phyloP scores from a whole-genome alignment of 2,888 invertebrate species.

The Trichogramma evanescens region DNA sequence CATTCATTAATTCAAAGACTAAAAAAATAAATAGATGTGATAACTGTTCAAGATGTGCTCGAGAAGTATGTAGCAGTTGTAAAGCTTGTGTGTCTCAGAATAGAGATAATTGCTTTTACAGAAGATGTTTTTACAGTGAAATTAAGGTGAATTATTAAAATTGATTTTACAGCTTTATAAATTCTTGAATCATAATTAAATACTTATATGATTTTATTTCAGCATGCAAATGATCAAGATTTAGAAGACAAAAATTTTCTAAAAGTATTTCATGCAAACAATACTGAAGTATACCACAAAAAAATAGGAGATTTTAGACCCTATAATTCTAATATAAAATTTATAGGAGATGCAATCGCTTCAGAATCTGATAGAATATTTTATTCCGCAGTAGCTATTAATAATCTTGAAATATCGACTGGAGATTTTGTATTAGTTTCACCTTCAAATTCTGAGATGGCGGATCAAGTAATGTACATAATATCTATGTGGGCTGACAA shows the following conservation, averaged over 20 bases:
- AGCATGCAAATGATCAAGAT: conserved; percentile 13
- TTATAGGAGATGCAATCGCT: conserved; percentile 53
- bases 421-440: conserved; percentile 69
- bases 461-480: conserved; percentile 61
- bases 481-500: conserved; percentile 66
- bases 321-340: conserved; percentile 36
- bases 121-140: conserved; percentile 5
- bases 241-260: background rate
- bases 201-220: conserved; percentile 36
- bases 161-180: too few relatives aligned
- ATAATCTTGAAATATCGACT: conserved; percentile 50
- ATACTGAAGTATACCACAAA: background rate
- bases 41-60: too few relatives aligned
- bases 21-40: too few relatives aligned
- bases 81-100: background rate
- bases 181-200: too few relatives aligned
- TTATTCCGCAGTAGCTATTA: conserved; percentile 41
- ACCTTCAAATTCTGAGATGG: conserved; percentile 58
- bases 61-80: too few relatives aligned
- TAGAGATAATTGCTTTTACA: background rate
- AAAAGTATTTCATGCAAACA: background rate
- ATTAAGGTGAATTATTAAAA: conserved; percentile 4
- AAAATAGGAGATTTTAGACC: background rate
- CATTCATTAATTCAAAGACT: too few relatives aligned
- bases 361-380: conserved; percentile 37